Evolutionary conservation across 2,113 vertebrate genomes (phyloP).

Genomic region (Chionis minor): DNA sequence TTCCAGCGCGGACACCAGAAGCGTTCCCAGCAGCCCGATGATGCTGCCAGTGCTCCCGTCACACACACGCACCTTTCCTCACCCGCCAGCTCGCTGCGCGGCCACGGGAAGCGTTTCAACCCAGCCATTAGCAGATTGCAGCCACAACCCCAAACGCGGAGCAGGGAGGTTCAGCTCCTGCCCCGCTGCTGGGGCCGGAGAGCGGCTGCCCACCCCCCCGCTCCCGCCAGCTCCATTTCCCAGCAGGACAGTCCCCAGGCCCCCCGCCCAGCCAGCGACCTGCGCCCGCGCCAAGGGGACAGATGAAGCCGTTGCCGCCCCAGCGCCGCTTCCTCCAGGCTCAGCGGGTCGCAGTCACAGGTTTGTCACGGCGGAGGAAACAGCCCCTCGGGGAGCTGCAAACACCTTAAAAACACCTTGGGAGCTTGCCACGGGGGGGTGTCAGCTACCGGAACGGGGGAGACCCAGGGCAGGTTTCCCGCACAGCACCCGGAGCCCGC

Average conservation of each 20-base stretch:
- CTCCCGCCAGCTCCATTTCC: neutral
- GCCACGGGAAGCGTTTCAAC: rapidly evolving
- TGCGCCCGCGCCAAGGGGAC: neutral
- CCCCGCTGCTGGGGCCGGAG: neutral
- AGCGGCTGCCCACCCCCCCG: rapidly evolving
- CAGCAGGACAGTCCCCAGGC: neutral
- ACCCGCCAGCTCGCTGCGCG: rapidly evolving
- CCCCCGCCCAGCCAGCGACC: neutral
- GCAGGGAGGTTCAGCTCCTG: neutral
- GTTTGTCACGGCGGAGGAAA: neutral
- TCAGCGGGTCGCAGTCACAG: neutral
- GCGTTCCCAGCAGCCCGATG: rapidly evolving
- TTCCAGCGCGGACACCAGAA: neutral
- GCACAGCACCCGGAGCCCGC: neutral
- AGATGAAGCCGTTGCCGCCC: neutral
- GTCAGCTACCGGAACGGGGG: neutral
- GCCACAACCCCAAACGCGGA: rapidly evolving
- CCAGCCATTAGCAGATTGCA: rapidly evolving
- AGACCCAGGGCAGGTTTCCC: neutral
- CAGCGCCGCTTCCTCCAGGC: rapidly evolving
- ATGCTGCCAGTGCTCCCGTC: neutral
- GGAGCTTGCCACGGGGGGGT: rapidly evolving
- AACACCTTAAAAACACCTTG: neutral
- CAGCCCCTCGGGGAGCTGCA: rapidly evolving
- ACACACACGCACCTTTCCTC: rapidly evolving